Percentiles rank a stretch among this genome's conserved stretches.
Evolutionary conservation across 2,888 invertebrate species (phyloP).

Genomic region (Exephanes ischioxanthus): DNA sequence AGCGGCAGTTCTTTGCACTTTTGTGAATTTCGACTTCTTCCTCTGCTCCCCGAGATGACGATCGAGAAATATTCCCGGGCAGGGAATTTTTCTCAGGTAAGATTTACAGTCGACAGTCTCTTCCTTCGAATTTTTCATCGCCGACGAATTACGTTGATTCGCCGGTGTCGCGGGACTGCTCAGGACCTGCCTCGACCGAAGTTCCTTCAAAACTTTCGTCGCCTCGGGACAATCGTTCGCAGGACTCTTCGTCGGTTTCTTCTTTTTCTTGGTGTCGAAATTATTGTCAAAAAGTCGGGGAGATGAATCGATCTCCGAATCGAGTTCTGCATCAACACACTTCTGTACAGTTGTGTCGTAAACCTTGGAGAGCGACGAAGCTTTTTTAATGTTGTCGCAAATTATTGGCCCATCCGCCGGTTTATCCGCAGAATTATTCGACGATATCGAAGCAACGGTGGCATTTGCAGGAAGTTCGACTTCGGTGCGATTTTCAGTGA

Average conservation of each 20-base stretch:
- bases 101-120: not conserved
- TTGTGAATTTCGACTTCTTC: constrained; percentile 5
- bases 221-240: not conserved
- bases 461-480: not conserved
- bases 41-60: constrained; percentile 21
- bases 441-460: not conserved
- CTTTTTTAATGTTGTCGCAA: not conserved
- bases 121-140: not conserved
- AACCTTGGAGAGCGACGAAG: not conserved
- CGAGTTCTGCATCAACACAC: not conserved
- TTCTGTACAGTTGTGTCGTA: constrained; percentile 25
- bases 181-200: constrained; percentile 65
- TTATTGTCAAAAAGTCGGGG: not conserved
- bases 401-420: not conserved
- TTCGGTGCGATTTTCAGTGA: not conserved
- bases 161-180: constrained; percentile 21
- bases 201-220: constrained; percentile 54
- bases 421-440: not conserved
- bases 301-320: not conserved
- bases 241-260: not conserved
- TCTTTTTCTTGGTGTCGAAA: not conserved
- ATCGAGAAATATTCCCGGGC: constrained; percentile 45
- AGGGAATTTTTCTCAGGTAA: not conserved
- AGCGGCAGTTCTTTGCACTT: constrained; percentile 23
- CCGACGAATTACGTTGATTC: not conserved